Percentiles rank a stretch among this genome's conserved stretches.
Evolutionary conservation across 2,113 vertebrate genomes (phyloP).

Genomic region (Propithecus coquereli): DNA sequence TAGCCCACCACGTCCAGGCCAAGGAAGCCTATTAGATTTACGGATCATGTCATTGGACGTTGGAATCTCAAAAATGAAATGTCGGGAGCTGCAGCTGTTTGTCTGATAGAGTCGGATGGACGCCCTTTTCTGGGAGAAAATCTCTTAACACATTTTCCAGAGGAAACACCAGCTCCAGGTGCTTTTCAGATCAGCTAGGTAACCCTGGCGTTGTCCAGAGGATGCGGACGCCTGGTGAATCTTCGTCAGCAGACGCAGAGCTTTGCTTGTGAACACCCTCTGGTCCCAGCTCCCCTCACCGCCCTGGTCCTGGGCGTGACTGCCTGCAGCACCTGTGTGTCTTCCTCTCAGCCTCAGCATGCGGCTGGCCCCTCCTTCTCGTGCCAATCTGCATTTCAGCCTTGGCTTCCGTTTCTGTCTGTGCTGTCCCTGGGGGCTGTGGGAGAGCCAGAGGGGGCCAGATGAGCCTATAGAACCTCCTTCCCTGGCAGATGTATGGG

Average conservation of each 20-base stretch:
- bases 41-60: background rate
- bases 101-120: background rate
- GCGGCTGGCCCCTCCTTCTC: rapidly evolving
- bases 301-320: background rate
- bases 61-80: background rate
- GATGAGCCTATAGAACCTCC: rapidly evolving
- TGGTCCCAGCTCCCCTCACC: rapidly evolving
- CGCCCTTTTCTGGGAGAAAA: background rate
- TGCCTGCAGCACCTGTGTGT: rapidly evolving
- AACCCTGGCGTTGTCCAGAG: rapidly evolving
- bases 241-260: background rate
- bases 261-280: rapidly evolving
- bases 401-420: background rate
- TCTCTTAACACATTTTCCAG: background rate
- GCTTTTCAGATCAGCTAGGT: background rate
- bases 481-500: background rate
- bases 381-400: rapidly evolving
- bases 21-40: background rate
- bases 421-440: background rate
- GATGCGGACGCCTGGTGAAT: rapidly evolving
- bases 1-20: background rate
- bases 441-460: background rate
- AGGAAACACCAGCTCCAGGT: rapidly evolving
- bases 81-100: background rate
- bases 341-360: too few species aligned